These are phyloP conservation scores for Bombus cullumanus DNA, from an alignment of 1,140 invertebrate species.

Conservation along the genomic window DNA sequence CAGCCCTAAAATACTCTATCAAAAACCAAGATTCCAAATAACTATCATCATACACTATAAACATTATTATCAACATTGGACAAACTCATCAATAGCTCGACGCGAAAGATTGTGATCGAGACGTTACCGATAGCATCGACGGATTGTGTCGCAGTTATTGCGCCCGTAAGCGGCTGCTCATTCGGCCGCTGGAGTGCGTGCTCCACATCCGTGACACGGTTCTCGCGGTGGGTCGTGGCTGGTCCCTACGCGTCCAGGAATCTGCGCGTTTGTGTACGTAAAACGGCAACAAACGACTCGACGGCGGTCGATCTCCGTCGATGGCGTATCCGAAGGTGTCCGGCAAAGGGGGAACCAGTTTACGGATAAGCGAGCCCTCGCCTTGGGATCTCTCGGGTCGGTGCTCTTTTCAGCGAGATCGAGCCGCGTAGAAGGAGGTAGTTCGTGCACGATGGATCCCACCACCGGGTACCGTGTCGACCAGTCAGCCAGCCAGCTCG, in stretches of 20 bases:
- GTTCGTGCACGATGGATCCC: constrained; percentile 25
- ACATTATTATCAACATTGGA: neutral
- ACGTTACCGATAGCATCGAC: constrained; percentile 43
- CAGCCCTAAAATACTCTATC: neutral
- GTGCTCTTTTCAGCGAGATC: constrained; percentile 37
- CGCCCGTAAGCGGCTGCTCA: constrained; percentile 62
- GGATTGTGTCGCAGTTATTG: constrained; percentile 25
- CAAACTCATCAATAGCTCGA: neutral
- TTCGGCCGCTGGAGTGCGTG: constrained; percentile 72
- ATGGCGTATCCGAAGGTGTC: constrained; percentile 19
- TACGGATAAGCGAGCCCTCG: constrained; percentile 49
- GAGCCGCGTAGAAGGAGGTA: constrained; percentile 15
- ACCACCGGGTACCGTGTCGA: constrained; percentile 30
- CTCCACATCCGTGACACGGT: constrained; percentile 82
- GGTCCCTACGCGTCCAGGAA: neutral
- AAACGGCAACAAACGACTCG: neutral
- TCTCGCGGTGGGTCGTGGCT: constrained; percentile 72
- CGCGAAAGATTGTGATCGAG: neutral
- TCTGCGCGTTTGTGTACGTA: neutral
- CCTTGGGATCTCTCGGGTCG: constrained; percentile 26
- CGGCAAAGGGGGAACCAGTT: constrained; percentile 65
- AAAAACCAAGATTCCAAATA: neutral
- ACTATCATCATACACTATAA: too few species aligned
- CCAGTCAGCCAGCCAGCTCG: constrained; percentile 44
- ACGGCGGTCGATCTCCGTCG: constrained; percentile 15